Base-by-base conservation (phyloP, 2,113 vertebrate genomes). In the Xenopus borealis region DNA sequence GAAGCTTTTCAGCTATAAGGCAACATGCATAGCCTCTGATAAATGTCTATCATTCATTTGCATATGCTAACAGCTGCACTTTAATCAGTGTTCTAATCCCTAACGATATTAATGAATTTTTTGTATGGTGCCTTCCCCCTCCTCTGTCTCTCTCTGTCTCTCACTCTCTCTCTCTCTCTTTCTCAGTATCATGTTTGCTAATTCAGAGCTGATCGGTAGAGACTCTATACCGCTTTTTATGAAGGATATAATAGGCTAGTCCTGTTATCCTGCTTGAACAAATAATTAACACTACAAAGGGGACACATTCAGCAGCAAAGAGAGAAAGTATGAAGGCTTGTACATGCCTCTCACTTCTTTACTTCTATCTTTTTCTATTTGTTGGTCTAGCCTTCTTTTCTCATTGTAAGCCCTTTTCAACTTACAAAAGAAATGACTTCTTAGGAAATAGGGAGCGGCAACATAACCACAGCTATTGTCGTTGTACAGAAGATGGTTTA, bases 41-140 rank as follows among this genome's bases (percentile, higher is more conserved):
- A 99, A 99, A 99, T 98, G 94, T 94, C 95, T 99, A 98, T 98
- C 96, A 91, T 93, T 98, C 93, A 99, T 99, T 99, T 99, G 95
- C 97, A 99, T 99, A 98, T 86, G 94, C 95, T 97, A 95, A 96
- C 95, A 98, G 96, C 97, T 94, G 96, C 94, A 93, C 95, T 98
- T 99, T 99, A 99, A 99, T 99, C 97, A 98, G 94, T 94, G 95
- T 95, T 95, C 95, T 98, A 99, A 98, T 98, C 97, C 97, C 97
- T 97, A 93, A 96, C 95, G 94, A 94, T 98, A 98, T 98, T 98
- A 98, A 98, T 98, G 95, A 96, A 92, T 92, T 92, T 93, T 92
- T 92, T 92, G n/a, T 90, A 89, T 70, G 66, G 74, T 77, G 74
- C 67, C 45, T 64, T 70, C 74, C 68, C 74, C 74, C 74, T 70